Base-by-base conservation (phyloP, 1,140 invertebrate species). In the Anastatus disparis region DNA sequence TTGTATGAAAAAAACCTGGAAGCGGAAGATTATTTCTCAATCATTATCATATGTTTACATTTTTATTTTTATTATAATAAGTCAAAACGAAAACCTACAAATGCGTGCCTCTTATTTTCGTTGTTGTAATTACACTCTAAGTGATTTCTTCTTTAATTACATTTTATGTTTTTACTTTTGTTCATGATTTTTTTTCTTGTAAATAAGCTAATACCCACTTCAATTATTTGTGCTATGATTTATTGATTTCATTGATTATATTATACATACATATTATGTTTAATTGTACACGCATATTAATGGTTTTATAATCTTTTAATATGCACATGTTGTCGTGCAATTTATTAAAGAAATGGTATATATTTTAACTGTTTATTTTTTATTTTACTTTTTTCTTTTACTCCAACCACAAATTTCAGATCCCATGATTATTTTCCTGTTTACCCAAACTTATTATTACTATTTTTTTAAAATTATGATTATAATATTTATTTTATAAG, bases 291-390 rank as follows among this genome's bases (percentile, higher is more conserved):
- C 17, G 48, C 20, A 44, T 31, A 26, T 70, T 48, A n/a, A 27
- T 22, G 24, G 8, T 42, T 15, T 55, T 68, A 76, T 50, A 65
- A 40, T 70, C 42, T 50, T 48, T 50, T 35, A 53, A 26, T 64
- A 74, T 50, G 71, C 74, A 79, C 74, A 68, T 46, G 53, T 72
- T 75, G 72, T 76, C 68, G 48, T 74, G 72, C 73, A 75, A 76
- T 71, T 71, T 67, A 77, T 78, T 77, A 76, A 79, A 76, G 42
- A 77, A n/a, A 73, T 81, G 74, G 59, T 79, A 78, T 74, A 75
- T 35, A 62, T 13, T 70, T 65, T 59, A 17, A 42, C 15, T n/a
- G 24, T 31, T 53, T 71, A 61, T 42, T 67, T 48, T 58, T 35
- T 61, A 17, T 44, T 53, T 48, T 2, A 29, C 65, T 46, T 29